Evolutionary conservation across 2,797 vertebrate species (phyloP).

Genomic region (Propithecus perrieri): DNA sequence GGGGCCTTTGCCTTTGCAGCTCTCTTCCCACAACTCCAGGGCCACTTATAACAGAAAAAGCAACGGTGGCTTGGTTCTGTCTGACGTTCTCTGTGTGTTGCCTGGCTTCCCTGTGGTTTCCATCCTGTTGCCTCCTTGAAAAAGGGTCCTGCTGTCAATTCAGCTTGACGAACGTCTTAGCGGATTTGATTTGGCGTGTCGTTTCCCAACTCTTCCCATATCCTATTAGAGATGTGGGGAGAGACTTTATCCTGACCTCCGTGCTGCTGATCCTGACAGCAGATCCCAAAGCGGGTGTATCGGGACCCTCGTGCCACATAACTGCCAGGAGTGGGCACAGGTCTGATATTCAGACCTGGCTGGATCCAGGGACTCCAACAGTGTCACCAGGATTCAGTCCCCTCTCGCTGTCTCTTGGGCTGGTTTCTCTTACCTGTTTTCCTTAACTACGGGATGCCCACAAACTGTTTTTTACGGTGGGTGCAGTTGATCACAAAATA

Average conservation of each 20-base stretch:
- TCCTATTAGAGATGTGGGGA: too few relatives aligned
- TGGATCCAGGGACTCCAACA: not conserved
- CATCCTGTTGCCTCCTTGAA: not conserved
- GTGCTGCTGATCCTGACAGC: too few relatives aligned
- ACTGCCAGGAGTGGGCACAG: not conserved
- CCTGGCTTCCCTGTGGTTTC: not conserved
- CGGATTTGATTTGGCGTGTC: not conserved
- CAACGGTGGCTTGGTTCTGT: not conserved
- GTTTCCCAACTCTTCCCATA: not conserved
- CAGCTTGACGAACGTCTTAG: not conserved
- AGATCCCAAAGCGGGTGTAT: not conserved
- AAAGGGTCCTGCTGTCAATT: not conserved
- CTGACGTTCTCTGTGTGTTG: not conserved
- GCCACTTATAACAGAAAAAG: not conserved
- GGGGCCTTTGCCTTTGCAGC: not conserved
- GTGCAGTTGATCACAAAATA: not conserved
- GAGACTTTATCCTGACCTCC: not conserved
- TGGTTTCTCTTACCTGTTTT: not conserved
- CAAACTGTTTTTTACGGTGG: not conserved
- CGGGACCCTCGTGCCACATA: too few relatives aligned
- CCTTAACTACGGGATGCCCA: not conserved
- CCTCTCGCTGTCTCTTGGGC: not conserved
- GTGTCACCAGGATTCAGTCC: not conserved
- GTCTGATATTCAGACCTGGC: not conserved
- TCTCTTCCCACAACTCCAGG: not conserved